These are phyloP conservation scores for Hydrolagus affinis DNA, from an alignment of 2,113 vertebrate species.

Conservation along the genomic window DNA sequence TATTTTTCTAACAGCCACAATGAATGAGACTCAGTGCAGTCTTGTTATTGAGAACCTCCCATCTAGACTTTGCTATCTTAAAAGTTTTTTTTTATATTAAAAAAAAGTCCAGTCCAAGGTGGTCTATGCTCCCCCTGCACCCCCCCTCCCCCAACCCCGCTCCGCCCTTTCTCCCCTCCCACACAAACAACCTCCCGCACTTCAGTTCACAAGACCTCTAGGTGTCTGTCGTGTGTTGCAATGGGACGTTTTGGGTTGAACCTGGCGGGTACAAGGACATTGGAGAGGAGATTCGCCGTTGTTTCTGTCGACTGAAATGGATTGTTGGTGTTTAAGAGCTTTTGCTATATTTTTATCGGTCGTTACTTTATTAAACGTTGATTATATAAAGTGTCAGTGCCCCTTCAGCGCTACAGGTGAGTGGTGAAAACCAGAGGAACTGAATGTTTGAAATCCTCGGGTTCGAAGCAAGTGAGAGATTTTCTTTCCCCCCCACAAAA, in stretches of 20 bases:
- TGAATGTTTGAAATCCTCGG: conserved; percentile 19
- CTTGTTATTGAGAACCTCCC: too few relatives aligned
- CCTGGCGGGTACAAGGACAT: background rate
- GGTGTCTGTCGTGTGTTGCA: background rate
- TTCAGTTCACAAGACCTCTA: background rate
- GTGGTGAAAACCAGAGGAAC: background rate
- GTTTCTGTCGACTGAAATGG: background rate
- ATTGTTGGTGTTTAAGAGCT: background rate
- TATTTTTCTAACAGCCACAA: too few relatives aligned
- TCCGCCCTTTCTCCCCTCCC: too few relatives aligned
- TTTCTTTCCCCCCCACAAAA: too few relatives aligned
- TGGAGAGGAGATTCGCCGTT: background rate
- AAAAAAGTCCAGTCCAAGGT: conserved; percentile 7
- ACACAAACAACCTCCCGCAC: background rate
- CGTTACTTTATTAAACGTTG: background rate
- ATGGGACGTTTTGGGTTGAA: background rate
- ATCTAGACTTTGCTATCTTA: too few relatives aligned
- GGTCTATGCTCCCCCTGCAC: background rate
- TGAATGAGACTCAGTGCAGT: too few relatives aligned
- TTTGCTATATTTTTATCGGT: background rate
- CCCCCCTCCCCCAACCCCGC: too few relatives aligned
- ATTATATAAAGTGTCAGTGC: background rate
- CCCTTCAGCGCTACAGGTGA: background rate
- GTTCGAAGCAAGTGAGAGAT: too few relatives aligned
- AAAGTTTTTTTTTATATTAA: too few relatives aligned